Evolutionary conservation across 2,113 vertebrate genomes (phyloP).

Genomic region (Calidris pugnax): DNA sequence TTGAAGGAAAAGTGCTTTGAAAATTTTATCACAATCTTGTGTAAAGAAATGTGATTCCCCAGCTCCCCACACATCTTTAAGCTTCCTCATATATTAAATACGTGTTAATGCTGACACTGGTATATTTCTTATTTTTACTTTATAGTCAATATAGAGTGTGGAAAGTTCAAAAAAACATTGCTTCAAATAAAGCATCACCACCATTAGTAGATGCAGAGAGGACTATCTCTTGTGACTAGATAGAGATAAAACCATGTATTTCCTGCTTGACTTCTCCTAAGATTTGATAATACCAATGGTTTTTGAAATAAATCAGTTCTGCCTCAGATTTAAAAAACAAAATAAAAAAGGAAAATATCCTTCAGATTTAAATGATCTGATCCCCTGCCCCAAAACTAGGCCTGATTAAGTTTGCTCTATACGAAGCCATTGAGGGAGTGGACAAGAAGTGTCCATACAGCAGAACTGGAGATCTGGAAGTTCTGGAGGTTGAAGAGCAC

Average conservation of each 20-base stretch:
- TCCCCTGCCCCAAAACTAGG: neutral
- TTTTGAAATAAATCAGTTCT: neutral
- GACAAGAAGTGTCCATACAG: neutral
- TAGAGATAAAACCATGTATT: neutral
- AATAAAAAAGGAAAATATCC: neutral
- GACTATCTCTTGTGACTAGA: neutral
- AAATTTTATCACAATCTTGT: neutral
- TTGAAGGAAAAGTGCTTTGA: neutral
- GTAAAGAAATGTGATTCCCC: neutral
- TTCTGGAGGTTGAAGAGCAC: neutral
- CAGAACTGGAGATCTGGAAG: neutral
- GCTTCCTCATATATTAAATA: neutral
- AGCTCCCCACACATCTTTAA: neutral
- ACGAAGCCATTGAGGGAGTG: rapidly evolving
- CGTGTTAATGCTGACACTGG: neutral
- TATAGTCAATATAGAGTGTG: neutral
- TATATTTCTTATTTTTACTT: neutral
- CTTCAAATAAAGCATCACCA: neutral
- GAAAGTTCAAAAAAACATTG: neutral
- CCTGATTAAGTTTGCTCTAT: neutral
- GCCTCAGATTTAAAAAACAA: neutral
- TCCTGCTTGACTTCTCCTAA: neutral
- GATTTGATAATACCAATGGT: neutral
- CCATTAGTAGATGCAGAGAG: neutral
- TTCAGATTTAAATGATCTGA: neutral